Conservation (phyloP, 1,140 invertebrate species). For the Drosophila repletoides region DNA sequence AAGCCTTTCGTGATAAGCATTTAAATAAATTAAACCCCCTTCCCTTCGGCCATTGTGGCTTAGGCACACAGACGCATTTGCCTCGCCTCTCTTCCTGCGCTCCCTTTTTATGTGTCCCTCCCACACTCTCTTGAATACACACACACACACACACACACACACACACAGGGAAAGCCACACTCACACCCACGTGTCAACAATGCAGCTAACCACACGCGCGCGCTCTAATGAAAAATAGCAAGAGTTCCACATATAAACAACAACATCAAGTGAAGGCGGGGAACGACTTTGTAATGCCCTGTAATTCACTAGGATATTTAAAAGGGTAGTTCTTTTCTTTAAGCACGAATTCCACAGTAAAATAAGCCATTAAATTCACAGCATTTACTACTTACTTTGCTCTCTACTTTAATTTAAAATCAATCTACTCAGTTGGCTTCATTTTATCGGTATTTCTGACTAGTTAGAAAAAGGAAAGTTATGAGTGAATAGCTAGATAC, state of each 20-base stretch:
- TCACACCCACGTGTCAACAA: conserved; percentile 35
- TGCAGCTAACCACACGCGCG: conserved; percentile 59
- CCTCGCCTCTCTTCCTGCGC: background rate
- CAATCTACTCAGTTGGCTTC: too few relatives aligned
- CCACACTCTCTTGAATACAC: background rate
- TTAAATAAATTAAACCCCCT: conserved; percentile 76
- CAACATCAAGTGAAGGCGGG: too few relatives aligned
- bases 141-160: too few relatives aligned
- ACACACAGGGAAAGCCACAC: background rate
- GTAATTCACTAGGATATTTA: background rate
- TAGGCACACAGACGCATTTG: conserved; percentile 21
- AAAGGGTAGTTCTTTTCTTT: background rate
- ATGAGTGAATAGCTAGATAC: too few relatives aligned
- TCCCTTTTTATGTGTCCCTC: background rate
- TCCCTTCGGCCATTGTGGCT: conserved; percentile 29
- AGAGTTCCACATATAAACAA: conserved; percentile 58
- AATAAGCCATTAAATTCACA: too few relatives aligned
- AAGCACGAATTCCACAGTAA: too few relatives aligned
- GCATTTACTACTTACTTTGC: background rate
- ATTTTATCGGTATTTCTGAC: too few relatives aligned
- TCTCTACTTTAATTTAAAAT: too few relatives aligned
- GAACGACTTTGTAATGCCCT: background rate
- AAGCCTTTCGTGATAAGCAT: conserved; percentile 80
- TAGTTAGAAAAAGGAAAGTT: too few relatives aligned
- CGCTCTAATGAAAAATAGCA: conserved; percentile 76